phyloP scores from a whole-genome alignment of 2,113 vertebrate genomes.

The Willisornis vidua region DNA sequence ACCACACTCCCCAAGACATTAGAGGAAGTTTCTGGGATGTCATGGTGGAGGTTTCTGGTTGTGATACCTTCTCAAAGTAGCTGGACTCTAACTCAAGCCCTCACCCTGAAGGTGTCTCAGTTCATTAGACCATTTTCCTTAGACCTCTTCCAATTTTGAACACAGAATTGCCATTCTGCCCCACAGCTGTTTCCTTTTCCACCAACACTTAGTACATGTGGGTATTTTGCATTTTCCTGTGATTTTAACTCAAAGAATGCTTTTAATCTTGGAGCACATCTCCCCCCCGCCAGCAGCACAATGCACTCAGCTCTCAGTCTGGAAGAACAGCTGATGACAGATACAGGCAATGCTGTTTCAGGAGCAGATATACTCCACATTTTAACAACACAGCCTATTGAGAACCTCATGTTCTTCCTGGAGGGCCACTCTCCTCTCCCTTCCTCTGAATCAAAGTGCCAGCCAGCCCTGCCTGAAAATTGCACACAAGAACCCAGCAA shows the following conservation, averaged over 20 bases:
- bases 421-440: conserved; percentile 55
- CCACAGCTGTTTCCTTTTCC: not conserved
- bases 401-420: conserved; percentile 63
- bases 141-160: not conserved
- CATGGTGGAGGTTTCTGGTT: not conserved
- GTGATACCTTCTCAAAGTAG: not conserved
- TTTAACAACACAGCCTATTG: conserved; percentile 54
- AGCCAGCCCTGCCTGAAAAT: conserved; percentile 55
- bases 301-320: conserved; percentile 39
- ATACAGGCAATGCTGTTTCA: conserved; percentile 1
- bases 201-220: not conserved
- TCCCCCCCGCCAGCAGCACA: not conserved
- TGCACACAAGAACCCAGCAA: conserved; percentile 58
- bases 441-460: conserved; percentile 49
- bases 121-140: not conserved
- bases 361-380: conserved; percentile 53
- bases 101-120: not conserved
- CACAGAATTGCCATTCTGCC: not conserved
- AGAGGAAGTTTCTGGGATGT: not conserved
- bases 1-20: not conserved
- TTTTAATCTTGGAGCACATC: conserved; percentile 31
- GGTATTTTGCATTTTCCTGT: conserved; percentile 37
- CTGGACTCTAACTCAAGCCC: not conserved
- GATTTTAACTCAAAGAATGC: conserved; percentile 44
- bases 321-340: conserved; percentile 1